Conservation (phyloP, 1,140 invertebrate genomes). For the Drosophila ananassae region DNA sequence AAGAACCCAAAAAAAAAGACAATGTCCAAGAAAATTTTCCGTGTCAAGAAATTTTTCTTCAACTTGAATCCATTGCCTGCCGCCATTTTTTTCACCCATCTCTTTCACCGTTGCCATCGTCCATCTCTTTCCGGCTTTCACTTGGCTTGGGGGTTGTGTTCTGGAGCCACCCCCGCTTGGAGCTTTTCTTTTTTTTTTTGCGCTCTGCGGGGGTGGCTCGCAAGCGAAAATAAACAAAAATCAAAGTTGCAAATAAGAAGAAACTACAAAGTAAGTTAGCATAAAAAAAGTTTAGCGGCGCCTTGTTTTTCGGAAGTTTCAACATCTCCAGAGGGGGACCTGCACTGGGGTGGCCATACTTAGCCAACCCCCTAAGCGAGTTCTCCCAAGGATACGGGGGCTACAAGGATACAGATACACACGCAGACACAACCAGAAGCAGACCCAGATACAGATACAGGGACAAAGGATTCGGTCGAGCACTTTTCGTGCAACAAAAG, state of each 20-base stretch:
- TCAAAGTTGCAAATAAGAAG: slow-evolving; percentile 83
- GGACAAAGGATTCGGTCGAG: slow-evolving; percentile 77
- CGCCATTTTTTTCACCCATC: slow-evolving; percentile 41
- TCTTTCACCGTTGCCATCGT: background rate
- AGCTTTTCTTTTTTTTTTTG: slow-evolving; percentile 22
- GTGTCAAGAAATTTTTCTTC: slow-evolving; percentile 53
- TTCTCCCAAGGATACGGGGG: slow-evolving; percentile 5
- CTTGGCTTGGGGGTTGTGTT: slow-evolving; percentile 9
- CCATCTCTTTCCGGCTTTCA: slow-evolving; percentile 9
- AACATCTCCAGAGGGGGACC: slow-evolving; percentile 24
- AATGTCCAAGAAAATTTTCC: slow-evolving; percentile 57
- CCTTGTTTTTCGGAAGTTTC: slow-evolving; percentile 76
- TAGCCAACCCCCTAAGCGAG: slow-evolving; percentile 36
- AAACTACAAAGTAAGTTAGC: slow-evolving; percentile 83
- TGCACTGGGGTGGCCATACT: slow-evolving; percentile 47
- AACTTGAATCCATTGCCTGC: slow-evolving; percentile 40
- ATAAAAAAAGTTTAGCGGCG: slow-evolving; percentile 77
- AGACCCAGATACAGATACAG: slow-evolving; percentile 10
- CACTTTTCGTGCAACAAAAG: slow-evolving; percentile 79
- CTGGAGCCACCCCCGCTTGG: slow-evolving; percentile 11
- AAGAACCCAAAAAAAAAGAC: slow-evolving; percentile 22
- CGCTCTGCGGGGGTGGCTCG: slow-evolving; percentile 36
- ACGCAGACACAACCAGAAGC: background rate
- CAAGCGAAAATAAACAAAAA: slow-evolving; percentile 80
- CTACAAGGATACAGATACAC: background rate